These are phyloP conservation scores for Lemur catta DNA, from an alignment of 2,797 vertebrate genomes.

Conservation along the genomic window DNA sequence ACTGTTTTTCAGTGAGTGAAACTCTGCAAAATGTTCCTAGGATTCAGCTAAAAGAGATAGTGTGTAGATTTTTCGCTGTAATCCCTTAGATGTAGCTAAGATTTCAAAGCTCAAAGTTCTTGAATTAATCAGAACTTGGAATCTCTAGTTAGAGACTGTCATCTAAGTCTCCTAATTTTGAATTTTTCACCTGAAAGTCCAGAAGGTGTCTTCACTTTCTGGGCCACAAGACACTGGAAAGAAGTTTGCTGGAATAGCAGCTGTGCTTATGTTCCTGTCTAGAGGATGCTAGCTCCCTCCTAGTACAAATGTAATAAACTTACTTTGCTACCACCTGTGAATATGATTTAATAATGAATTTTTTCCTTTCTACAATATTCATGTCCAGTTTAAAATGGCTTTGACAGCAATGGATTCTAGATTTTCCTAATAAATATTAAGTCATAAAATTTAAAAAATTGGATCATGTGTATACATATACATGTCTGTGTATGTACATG, in stretches of 20 bases:
- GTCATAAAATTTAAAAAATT: background rate
- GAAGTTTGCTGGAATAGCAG: background rate
- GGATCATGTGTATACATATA: background rate
- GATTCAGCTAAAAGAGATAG: background rate
- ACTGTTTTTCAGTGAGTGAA: background rate
- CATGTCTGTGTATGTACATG: background rate
- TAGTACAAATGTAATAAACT: background rate
- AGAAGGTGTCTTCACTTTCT: background rate
- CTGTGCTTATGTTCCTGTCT: background rate
- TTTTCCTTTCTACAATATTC: background rate
- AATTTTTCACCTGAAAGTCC: background rate
- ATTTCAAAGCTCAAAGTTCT: background rate
- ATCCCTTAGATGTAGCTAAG: background rate
- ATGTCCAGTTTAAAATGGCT: background rate
- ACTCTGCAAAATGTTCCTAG: background rate
- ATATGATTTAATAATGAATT: background rate
- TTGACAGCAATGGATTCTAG: background rate
- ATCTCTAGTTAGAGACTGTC: background rate
- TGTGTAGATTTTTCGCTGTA: background rate
- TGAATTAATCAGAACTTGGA: background rate
- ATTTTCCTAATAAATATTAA: constrained; percentile 30
- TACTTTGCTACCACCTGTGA: background rate
- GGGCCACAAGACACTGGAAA: background rate
- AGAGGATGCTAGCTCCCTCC: background rate
- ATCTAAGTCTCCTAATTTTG: background rate